Evolutionary conservation across 2,888 invertebrate genomes (phyloP).

Genomic region (Lutraria lutraria): DNA sequence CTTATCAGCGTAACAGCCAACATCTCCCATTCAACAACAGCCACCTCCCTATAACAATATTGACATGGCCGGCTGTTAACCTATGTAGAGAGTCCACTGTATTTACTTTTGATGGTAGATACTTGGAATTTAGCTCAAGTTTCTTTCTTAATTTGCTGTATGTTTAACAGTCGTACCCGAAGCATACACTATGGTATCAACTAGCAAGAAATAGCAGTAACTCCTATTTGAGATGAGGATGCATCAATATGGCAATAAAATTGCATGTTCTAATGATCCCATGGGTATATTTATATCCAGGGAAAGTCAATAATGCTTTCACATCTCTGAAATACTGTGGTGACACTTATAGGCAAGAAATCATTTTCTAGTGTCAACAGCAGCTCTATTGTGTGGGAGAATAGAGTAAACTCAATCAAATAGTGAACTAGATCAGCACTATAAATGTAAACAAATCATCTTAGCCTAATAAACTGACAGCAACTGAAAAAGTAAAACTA

Average conservation of each 20-base stretch:
- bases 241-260: constrained; percentile 23
- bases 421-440: neutral
- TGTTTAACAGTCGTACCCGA: too few species aligned
- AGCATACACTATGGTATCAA: neutral
- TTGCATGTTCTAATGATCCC: neutral
- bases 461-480: neutral
- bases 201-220: neutral
- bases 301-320: constrained; percentile 24
- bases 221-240: neutral
- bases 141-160: too few species aligned
- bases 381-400: neutral
- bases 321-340: constrained; percentile 7
- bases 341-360: neutral
- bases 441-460: neutral
- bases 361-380: constrained; percentile 14
- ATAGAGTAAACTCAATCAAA: neutral
- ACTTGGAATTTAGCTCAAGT: too few species aligned
- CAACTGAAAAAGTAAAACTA: neutral
- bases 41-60: too few species aligned
- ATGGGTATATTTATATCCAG: neutral
- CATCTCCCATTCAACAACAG: too few species aligned
- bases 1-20: too few species aligned
- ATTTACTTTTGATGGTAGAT: too few species aligned
- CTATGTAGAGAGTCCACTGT: too few species aligned
- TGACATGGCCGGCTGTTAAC: too few species aligned